Conservation (phyloP, 2,888 invertebrate genomes). For the Pheosia tremula region DNA sequence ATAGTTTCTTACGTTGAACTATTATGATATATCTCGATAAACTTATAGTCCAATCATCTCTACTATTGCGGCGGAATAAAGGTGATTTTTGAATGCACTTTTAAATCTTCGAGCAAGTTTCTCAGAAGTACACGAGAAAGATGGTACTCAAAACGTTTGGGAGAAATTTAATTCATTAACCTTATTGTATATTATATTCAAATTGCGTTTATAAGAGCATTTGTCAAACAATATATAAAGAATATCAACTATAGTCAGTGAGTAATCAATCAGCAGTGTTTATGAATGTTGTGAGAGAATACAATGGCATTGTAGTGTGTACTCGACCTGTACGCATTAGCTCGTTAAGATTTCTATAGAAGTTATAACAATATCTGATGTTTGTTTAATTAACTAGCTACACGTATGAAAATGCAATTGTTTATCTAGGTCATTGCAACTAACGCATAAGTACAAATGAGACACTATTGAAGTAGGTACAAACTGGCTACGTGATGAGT, state of each 20-base stretch:
- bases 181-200: slow-evolving; percentile 40
- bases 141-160: slow-evolving; percentile 15
- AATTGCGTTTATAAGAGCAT: slow-evolving; percentile 45
- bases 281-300: slow-evolving; percentile 19
- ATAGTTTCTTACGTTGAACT: slow-evolving; percentile 23
- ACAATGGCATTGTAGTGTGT: slow-evolving; percentile 15
- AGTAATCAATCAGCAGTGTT: slow-evolving; percentile 33
- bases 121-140: slow-evolving; percentile 14
- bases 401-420: background rate
- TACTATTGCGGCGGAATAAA: slow-evolving; percentile 11
- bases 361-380: background rate
- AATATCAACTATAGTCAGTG: slow-evolving; percentile 32
- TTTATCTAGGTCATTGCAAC: background rate
- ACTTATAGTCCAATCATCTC: slow-evolving; percentile 3
- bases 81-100: slow-evolving; percentile 11
- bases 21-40: slow-evolving; percentile 8
- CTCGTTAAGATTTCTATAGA: slow-evolving; percentile 6
- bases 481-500: too few relatives aligned
- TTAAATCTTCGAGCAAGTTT: background rate
- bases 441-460: background rate
- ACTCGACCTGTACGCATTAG: background rate
- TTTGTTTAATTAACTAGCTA: slow-evolving; percentile 4
- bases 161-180: slow-evolving; percentile 42
- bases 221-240: slow-evolving; percentile 42
- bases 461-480: background rate